These are phyloP conservation scores for Dolichallabes microphthalmus DNA, from an alignment of 2,113 vertebrate genomes.

Conservation along the genomic window DNA sequence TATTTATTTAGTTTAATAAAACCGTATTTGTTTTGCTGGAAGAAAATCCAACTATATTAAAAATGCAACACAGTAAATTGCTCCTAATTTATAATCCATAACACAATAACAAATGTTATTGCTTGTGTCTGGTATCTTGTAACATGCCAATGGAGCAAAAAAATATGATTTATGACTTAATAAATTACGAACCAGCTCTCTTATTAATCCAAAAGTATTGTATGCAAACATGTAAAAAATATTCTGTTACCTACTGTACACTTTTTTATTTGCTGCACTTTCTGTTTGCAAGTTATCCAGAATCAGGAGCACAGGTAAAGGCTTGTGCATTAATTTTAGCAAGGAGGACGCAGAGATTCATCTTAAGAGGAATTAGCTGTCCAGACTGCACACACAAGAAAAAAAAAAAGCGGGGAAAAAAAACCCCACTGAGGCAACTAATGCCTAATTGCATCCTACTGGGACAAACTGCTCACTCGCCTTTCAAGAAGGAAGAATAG, in stretches of 20 bases:
- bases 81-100: neutral
- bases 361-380: conserved; percentile 50
- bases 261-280: conserved; percentile 15
- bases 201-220: neutral
- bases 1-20: neutral
- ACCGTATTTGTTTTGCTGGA: neutral
- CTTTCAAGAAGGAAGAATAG: conserved; percentile 13
- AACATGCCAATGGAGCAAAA: neutral
- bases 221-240: neutral
- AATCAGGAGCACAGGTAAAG: conserved; percentile 17
- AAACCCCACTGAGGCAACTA: conserved; percentile 33
- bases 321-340: conserved; percentile 30
- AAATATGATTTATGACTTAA: neutral
- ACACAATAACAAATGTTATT: neutral
- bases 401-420: conserved; percentile 10
- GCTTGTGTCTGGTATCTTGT: neutral
- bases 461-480: conserved; percentile 31
- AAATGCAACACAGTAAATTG: neutral
- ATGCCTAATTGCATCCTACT: conserved; percentile 45
- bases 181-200: neutral
- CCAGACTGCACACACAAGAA: conserved; percentile 35
- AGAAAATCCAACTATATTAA: neutral
- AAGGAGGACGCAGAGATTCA: conserved; percentile 30
- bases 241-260: neutral
- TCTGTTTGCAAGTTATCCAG: conserved; percentile 26